These are phyloP conservation scores for Piaya cayana DNA, from an alignment of 2,113 vertebrate species.

Conservation along the genomic window DNA sequence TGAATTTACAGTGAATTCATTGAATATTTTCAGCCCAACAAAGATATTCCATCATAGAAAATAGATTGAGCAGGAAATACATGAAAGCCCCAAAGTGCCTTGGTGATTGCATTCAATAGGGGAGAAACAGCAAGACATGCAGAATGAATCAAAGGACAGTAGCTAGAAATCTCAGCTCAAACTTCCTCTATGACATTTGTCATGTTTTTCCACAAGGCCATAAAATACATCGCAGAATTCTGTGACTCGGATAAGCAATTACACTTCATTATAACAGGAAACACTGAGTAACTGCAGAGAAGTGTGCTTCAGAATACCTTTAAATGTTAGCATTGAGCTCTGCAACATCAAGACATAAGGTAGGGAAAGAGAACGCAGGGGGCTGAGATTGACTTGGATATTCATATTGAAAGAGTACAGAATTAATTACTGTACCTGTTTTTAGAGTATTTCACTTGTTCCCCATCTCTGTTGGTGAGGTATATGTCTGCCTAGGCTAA, in stretches of 20 bases:
- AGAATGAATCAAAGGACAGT: neutral
- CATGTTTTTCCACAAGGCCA: neutral
- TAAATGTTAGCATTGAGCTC: neutral
- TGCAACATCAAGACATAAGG: neutral
- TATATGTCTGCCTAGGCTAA: neutral
- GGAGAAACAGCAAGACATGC: neutral
- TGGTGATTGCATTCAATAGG: neutral
- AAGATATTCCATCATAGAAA: neutral
- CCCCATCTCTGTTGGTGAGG: neutral
- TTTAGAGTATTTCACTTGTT: neutral
- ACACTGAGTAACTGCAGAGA: neutral
- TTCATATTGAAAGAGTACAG: neutral
- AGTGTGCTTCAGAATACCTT: neutral
- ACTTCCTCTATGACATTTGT: neutral
- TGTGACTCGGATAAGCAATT: neutral
- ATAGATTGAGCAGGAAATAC: neutral
- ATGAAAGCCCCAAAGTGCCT: neutral
- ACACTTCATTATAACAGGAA: neutral
- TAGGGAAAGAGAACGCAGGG: neutral
- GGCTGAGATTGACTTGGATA: neutral
- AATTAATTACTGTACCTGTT: neutral
- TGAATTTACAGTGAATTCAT: neutral
- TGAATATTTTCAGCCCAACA: neutral
- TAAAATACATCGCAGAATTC: neutral
- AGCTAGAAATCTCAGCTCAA: neutral